phyloP scores from a whole-genome alignment of 2,113 vertebrate genomes.

The Sminthopsis crassicaudata region DNA sequence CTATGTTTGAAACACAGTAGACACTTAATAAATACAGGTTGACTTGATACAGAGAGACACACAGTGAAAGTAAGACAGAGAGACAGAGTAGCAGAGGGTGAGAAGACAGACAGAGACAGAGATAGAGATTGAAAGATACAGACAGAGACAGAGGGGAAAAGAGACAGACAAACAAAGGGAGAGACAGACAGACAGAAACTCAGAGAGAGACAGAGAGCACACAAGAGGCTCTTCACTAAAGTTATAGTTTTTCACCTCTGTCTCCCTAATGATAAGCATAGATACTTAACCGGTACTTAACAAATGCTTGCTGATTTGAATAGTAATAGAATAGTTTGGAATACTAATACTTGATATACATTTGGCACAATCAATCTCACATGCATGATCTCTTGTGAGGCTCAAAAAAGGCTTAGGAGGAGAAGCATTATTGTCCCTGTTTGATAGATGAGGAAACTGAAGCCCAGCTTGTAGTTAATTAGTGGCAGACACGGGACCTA shows the following conservation, averaged over 20 bases:
- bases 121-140: neutral
- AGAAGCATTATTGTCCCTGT: neutral
- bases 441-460: neutral
- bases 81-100: neutral
- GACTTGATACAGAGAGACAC: neutral
- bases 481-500: neutral
- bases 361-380: neutral
- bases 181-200: too few relatives aligned
- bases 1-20: neutral
- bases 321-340: neutral
- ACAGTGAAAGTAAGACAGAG: too few relatives aligned
- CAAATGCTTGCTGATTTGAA: neutral
- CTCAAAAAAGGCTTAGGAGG: neutral
- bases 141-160: neutral
- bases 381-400: neutral
- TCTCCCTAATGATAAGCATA: neutral
- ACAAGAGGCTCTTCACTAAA: neutral
- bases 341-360: neutral
- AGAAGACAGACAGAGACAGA: neutral
- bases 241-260: neutral
- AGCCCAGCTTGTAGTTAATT: neutral
- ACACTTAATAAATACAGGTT: neutral
- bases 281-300: neutral
- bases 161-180: too few relatives aligned
- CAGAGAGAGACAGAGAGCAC: neutral